These are phyloP conservation scores for Oreocharis arfaki DNA, from an alignment of 2,113 vertebrate species.

Conservation along the genomic window DNA sequence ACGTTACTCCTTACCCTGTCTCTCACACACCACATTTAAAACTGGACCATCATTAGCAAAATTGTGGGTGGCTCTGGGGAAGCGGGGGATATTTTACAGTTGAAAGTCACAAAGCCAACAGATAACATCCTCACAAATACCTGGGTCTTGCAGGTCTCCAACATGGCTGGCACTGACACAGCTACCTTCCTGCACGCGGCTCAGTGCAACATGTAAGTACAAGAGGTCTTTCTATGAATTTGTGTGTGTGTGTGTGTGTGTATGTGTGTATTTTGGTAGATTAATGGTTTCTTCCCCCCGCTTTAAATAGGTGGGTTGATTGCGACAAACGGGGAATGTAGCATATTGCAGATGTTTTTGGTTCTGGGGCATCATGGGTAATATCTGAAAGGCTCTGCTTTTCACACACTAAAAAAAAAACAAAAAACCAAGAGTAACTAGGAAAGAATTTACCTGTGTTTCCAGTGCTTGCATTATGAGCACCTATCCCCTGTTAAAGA, in stretches of 20 bases:
- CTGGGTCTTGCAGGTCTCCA: slow-evolving; percentile 48
- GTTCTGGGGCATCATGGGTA: slow-evolving; percentile 16
- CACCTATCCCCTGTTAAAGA: neutral
- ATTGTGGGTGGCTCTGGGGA: neutral
- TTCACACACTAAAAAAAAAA: neutral
- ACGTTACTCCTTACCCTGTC: neutral
- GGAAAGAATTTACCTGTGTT: neutral
- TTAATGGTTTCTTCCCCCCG: neutral
- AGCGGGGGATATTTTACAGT: neutral
- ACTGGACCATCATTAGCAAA: neutral
- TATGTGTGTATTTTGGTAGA: neutral
- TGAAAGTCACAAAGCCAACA: neutral
- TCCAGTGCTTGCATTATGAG: neutral
- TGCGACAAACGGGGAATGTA: neutral
- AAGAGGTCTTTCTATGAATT: neutral
- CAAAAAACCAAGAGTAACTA: neutral
- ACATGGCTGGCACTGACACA: neutral
- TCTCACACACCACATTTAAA: neutral
- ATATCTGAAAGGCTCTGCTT: neutral
- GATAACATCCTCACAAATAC: slow-evolving; percentile 13
- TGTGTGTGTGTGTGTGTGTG: no score
- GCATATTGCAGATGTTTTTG: slow-evolving; percentile 49
- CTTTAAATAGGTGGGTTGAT: neutral
- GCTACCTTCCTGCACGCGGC: neutral
- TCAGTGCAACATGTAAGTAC: neutral